Base-by-base conservation (phyloP, 37 sponge, comb jelly and placozoan species). In the Theonella swinhoei region DNA sequence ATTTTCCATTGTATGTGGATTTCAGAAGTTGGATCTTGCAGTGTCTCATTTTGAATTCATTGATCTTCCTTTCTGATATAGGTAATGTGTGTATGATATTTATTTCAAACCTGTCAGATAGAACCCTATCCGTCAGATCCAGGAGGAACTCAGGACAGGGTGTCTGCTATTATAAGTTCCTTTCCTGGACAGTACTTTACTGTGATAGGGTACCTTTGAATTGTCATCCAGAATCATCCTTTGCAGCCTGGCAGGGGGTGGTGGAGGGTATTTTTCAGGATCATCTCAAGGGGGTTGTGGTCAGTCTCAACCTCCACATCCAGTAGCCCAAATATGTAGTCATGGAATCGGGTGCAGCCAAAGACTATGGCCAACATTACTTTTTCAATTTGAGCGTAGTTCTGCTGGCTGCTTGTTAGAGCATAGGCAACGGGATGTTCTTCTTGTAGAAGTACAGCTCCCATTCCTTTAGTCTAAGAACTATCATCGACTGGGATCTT, bases 371-470 rank as follows among this genome's bases (percentile, higher is more conserved):
- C n/a, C n/a, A n/a, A n/a, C n/a, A n/a, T n/a, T n/a, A n/a, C n/a
- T n/a, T n/a, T n/a, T n/a, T n/a, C n/a, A n/a, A n/a, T n/a, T n/a
- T n/a, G n/a, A n/a, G n/a, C n/a, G n/a, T n/a, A n/a, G n/a, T n/a
- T n/a, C n/a, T n/a, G n/a, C n/a, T n/a, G n/a, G n/a, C 67, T 61
- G 19, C 11, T 32, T 58, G 83, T 74, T 25, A 83, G 83, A 1
- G 68, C 66, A 38, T 59, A 70, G 0, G 64, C 75, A 28, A 83
- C 41, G 23, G 75, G 75, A 22, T 63, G 66, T 17, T 41, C 64
- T 1, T 83, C 72, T 74, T 83, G 83, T 20, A 83, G n/a, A n/a
- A n/a, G 83, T 20, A 83, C 24, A 74, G n/a, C n/a, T n/a, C n/a
- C n/a, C n/a, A n/a, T n/a, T n/a, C n/a, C n/a, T n/a, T n/a, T n/a